Evolutionary conservation across 1,140 invertebrate genomes (phyloP).

Genomic region (Lordiphosa clarofinis): DNA sequence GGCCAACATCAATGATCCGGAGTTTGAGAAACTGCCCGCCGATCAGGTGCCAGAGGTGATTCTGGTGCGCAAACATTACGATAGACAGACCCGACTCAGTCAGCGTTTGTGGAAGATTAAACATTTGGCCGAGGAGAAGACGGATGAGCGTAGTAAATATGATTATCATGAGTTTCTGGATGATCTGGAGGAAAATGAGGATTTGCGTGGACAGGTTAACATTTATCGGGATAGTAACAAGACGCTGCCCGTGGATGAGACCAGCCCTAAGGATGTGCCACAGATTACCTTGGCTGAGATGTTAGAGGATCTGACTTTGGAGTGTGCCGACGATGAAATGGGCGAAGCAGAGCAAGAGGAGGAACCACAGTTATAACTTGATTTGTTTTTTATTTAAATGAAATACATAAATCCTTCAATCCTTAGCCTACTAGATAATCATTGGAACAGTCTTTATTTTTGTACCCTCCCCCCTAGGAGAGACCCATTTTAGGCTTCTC

Average conservation of each 20-base stretch:
- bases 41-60: constrained; percentile 92
- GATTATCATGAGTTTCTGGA: constrained; percentile 98
- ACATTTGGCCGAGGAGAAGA: constrained; percentile 87
- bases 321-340: constrained; percentile 85
- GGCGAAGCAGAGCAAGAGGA: constrained; percentile 74
- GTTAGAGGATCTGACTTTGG: constrained; percentile 95
- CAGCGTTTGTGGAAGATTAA: constrained; percentile 96
- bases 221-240: constrained; percentile 91
- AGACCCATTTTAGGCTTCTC: constrained; percentile 62
- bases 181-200: constrained; percentile 97
- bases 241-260: constrained; percentile 84
- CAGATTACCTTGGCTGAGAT: constrained; percentile 97
- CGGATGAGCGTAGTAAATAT: constrained; percentile 83
- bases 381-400: no score
- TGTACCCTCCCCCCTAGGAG: no score
- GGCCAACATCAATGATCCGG: constrained; percentile 93
- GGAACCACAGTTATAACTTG: constrained; percentile 44
- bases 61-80: constrained; percentile 96
- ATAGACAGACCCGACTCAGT: constrained; percentile 84
- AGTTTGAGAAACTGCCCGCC: constrained; percentile 91
- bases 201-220: constrained; percentile 93
- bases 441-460: no score
- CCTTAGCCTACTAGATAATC: no score
- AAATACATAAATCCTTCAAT: no score
- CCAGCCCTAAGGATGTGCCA: constrained; percentile 85